phyloP scores from a whole-genome alignment of 2,888 invertebrate species.

The Apamea epomidion region DNA sequence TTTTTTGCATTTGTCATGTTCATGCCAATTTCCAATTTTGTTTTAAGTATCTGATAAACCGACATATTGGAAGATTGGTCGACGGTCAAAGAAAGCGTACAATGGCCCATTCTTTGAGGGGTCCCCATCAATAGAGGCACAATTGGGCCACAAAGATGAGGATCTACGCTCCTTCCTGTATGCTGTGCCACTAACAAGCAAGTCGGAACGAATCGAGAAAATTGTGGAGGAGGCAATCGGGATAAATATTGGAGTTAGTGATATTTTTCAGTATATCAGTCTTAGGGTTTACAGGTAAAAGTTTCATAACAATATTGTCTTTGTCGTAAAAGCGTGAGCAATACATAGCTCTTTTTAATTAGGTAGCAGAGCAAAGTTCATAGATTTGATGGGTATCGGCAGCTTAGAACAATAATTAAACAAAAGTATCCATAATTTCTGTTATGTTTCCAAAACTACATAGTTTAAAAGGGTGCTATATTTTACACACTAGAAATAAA shows the following conservation, averaged over 20 bases:
- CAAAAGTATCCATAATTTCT: too few species aligned
- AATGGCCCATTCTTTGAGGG: conserved; percentile 36
- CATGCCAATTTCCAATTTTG: conserved; percentile 19
- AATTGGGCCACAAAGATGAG: conserved; percentile 85
- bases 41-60: conserved; percentile 14
- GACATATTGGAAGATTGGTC: conserved; percentile 29
- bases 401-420: too few species aligned
- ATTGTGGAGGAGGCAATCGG: conserved; percentile 32
- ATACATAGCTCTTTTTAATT: too few species aligned
- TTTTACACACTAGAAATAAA: too few species aligned
- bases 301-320: too few species aligned
- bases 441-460: too few species aligned
- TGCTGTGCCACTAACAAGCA: conserved; percentile 63
- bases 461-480: too few species aligned
- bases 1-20: background rate
- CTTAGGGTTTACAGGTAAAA: background rate
- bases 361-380: too few species aligned
- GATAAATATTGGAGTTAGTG: background rate
- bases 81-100: conserved; percentile 35
- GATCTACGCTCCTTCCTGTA: conserved; percentile 80
- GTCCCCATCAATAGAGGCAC: conserved; percentile 61
- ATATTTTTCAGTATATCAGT: background rate
- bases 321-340: too few species aligned
- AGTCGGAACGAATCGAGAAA: background rate
- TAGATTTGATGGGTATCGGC: too few species aligned